Percentiles rank a stretch among this genome's conserved stretches.
These are phyloP conservation scores for Trachymyrmex septentrionalis DNA, from an alignment of 1,140 invertebrate species.

Conservation along the genomic window DNA sequence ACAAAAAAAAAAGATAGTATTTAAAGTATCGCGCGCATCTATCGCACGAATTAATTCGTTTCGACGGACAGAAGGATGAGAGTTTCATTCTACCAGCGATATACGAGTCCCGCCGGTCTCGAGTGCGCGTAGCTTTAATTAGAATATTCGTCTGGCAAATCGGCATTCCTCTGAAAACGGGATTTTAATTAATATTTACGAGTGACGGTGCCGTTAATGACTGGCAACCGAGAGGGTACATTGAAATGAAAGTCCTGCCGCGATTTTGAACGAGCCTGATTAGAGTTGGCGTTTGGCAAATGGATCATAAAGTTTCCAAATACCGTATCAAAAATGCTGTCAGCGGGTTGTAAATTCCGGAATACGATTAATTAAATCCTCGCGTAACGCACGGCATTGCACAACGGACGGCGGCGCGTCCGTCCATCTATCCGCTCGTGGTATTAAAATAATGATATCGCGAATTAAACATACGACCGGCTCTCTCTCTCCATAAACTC, in stretches of 20 bases:
- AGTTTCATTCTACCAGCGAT: conserved; percentile 14
- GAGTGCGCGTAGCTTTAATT: conserved; percentile 43
- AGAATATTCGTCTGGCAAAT: conserved; percentile 56
- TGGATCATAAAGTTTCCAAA: conserved; percentile 62
- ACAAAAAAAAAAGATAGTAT: not conserved
- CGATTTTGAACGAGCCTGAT: conserved; percentile 55
- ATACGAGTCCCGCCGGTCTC: not conserved
- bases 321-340: conserved; percentile 59
- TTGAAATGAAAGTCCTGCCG: conserved; percentile 50
- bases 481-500: conserved; percentile 26
- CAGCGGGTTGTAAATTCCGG: conserved; percentile 55
- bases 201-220: conserved; percentile 55
- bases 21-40: conserved; percentile 22
- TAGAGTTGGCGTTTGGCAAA: conserved; percentile 62
- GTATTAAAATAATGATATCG: conserved; percentile 61
- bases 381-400: conserved; percentile 26
- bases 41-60: conserved; percentile 26
- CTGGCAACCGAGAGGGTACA: conserved; percentile 31
- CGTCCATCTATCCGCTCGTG: conserved; percentile 20
- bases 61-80: conserved; percentile 23
- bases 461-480: conserved; percentile 48
- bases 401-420: conserved; percentile 33
- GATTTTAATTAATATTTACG: conserved; percentile 65
- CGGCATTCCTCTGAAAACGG: conserved; percentile 45
- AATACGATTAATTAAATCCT: conserved; percentile 63